Evolutionary conservation across 2,888 invertebrate species (phyloP).

Genomic region (Nomada hirtipes): DNA sequence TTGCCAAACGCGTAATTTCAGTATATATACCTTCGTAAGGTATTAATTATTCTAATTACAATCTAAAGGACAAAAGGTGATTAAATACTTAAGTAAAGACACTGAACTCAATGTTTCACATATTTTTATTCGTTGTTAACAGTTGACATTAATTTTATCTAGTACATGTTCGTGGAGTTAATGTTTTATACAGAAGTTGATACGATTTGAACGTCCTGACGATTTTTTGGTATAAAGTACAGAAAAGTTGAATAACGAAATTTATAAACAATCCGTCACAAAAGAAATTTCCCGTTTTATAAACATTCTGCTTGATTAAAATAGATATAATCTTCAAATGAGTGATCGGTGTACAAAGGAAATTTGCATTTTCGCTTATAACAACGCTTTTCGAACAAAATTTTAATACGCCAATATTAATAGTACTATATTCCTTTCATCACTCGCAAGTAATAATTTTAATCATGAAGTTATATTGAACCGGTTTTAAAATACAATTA

Average conservation of each 20-base stretch:
- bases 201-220: slow-evolving; percentile 19
- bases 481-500: slow-evolving; percentile 36
- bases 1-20: too few species aligned
- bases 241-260: slow-evolving; percentile 15
- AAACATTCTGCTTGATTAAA: slow-evolving; percentile 5
- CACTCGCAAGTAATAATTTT: slow-evolving; percentile 25
- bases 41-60: not conserved
- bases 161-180: slow-evolving; percentile 49
- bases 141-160: slow-evolving; percentile 50
- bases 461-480: slow-evolving; percentile 36
- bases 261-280: slow-evolving; percentile 11
- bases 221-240: slow-evolving; percentile 32
- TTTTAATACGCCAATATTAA: slow-evolving; percentile 1
- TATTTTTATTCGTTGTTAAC: slow-evolving; percentile 61
- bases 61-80: not conserved
- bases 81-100: slow-evolving; percentile 20
- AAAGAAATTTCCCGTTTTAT: slow-evolving; percentile 2
- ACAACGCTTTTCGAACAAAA: slow-evolving; percentile 15
- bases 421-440: slow-evolving; percentile 35
- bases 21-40: too few species aligned
- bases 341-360: not conserved
- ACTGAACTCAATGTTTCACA: slow-evolving; percentile 35
- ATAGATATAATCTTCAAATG: not conserved
- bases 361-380: not conserved
- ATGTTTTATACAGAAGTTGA: slow-evolving; percentile 41